Evolutionary conservation across 2,888 invertebrate genomes (phyloP), one percentile per base, ranked within the genome.

Genomic region (Acleris holmiana): DNA sequence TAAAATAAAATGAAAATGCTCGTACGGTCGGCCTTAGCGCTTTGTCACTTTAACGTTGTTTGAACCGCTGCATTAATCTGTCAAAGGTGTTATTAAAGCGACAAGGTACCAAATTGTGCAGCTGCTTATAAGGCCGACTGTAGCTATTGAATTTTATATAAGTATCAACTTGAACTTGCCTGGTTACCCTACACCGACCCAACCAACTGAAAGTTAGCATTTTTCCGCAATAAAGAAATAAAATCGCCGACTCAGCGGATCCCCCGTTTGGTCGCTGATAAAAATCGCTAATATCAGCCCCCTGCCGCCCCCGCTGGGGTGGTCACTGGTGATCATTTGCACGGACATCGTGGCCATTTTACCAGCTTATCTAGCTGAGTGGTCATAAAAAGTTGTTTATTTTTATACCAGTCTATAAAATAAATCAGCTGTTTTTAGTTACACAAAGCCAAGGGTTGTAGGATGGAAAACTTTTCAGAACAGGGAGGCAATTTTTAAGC

Each of bases 201-300:
- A 66, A 57, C 57, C 72, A 74, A 68, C 69, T 76, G 77, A 81
- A 81, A 80, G 83, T 89, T 86, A 85, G 88, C 89, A 86, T 91
- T 90, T 91, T 89, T 87, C 75, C 77, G 85, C 87, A 90, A 91
- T 90, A 90, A 90, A 90, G 88, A 86, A 86, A 83, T 86, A 85
- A 85, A 88, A 85, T 79, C 77, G 89, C 86, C 68, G 68, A 77
- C 78, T 89, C 89, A 87, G 90, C 88, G 68, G 62, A 74, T 76
- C 71, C 73, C 74, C 68, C 59, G 47, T 25, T 51, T 68, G 70
- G 71, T 41, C 21, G 66, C 71, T 71, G 86, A 86, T 85, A 87
- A 82, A 72, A 75, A 76, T 77, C 77, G 67, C 71, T 59, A 61
- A 67, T 61, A 63, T 61, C 40, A 40, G 50, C 57, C 57, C 61